Base-by-base conservation (phyloP, 2,888 invertebrate genomes). In the Chymomyza caudatula region DNA sequence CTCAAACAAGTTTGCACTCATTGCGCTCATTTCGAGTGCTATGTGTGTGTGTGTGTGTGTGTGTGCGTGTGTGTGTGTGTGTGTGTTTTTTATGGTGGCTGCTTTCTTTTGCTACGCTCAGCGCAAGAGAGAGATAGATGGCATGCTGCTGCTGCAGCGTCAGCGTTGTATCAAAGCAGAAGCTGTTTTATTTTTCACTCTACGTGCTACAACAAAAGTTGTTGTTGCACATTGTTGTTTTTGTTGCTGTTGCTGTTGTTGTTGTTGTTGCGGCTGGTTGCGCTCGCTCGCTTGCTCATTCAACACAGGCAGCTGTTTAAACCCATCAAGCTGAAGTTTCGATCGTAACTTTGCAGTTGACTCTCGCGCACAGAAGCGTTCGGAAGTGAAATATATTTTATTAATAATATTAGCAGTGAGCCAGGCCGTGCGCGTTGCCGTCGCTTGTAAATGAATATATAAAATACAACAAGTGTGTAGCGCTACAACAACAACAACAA, bases 351-450 rank as follows among this genome's bases (percentile, higher is more conserved):
- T 88, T 89, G 89, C 90, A 90, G 90, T 90, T 90, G 89, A 89
- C 89, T 89, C 89, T 90, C 87, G 90, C 88, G 90, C 89, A 90
- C 90, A 89, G 90, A 90, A 90, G 90, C 90, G 90, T 90, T 90
- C 90, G 89, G 90, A 90, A 90, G 90, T 90, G 90, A 85, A 89
- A 89, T 89, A 89, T 90, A 90, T 89, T 89, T 90, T 90, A 89
- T 90, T 90, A 89, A 89, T 89, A 89, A 89, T 89, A 89, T 89
- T 89, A 88, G 84, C 80, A 70, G 76, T 67, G 61, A 66, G 70
- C 69, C 67, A 62, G 58, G 56, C 62, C 69, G 23, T 53, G 62
- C 55, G 63, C 19, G 47, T 47, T 47, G 47, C 19, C 47, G 15
- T 47, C 47, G 15, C 47, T 19, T 8, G 17, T 47, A 37, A 0